Evolutionary conservation across 2,113 vertebrate genomes (phyloP).

Genomic region (Phycodurus eques): DNA sequence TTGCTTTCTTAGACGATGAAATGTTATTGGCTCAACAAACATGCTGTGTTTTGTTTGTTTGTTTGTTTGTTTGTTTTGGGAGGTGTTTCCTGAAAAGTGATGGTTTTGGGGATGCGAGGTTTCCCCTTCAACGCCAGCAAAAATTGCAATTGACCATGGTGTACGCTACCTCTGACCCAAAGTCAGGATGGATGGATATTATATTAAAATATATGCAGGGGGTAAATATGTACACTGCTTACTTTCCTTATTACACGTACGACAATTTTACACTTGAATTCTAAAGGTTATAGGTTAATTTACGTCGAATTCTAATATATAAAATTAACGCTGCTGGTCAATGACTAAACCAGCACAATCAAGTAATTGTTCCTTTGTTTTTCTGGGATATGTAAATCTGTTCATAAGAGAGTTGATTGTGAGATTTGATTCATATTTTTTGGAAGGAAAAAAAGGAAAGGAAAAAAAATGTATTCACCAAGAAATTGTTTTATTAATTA

Average conservation of each 20-base stretch:
- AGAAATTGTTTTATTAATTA: slow-evolving; percentile 76
- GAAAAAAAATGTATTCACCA: slow-evolving; percentile 35
- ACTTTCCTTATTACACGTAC: not conserved
- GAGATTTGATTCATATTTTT: slow-evolving; percentile 46
- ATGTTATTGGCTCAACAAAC: too few relatives aligned
- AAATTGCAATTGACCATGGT: too few relatives aligned
- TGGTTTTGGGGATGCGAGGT: too few relatives aligned
- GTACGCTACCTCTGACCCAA: too few relatives aligned
- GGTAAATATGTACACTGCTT: slow-evolving; percentile 1
- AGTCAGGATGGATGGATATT: not conserved
- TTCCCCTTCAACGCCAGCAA: too few relatives aligned
- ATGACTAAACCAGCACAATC: slow-evolving; percentile 4
- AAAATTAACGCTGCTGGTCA: not conserved
- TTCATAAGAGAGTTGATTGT: slow-evolving; percentile 49
- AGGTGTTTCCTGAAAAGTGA: too few relatives aligned
- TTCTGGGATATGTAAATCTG: slow-evolving; percentile 54
- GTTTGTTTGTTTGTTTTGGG: too few relatives aligned
- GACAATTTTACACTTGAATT: not conserved
- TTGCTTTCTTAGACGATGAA: too few relatives aligned
- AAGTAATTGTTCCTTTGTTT: slow-evolving; percentile 46
- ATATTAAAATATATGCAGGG: not conserved
- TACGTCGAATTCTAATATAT: not conserved
- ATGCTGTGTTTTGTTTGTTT: too few relatives aligned
- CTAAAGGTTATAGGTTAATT: not conserved
- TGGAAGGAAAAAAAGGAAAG: slow-evolving; percentile 22